These are phyloP conservation scores for Watsonalla cultraria DNA, from an alignment of 2,888 invertebrate species.

Conservation along the genomic window DNA sequence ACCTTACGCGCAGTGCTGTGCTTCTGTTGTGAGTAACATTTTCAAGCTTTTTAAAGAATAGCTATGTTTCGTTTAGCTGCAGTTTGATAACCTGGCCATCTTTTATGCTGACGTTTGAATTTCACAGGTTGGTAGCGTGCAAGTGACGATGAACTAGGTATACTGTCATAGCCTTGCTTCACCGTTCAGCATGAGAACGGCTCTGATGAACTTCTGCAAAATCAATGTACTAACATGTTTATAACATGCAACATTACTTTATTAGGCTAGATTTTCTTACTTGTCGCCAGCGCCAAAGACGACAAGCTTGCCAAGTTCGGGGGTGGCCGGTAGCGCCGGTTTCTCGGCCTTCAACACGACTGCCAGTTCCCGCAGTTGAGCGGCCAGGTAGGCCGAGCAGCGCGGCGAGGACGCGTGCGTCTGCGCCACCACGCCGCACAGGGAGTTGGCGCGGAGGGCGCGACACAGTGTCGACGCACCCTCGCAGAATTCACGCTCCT, in stretches of 20 bases:
- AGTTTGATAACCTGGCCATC: too few species aligned
- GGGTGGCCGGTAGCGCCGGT: slow-evolving; percentile 57
- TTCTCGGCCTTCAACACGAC: slow-evolving; percentile 51
- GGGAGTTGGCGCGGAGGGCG: slow-evolving; percentile 80
- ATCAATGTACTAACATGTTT: background rate
- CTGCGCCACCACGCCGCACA: slow-evolving; percentile 87
- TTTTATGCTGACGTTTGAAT: too few species aligned
- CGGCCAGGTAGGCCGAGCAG: slow-evolving; percentile 88
- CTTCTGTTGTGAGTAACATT: too few species aligned
- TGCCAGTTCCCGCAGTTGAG: slow-evolving; percentile 66
- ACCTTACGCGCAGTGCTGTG: too few species aligned
- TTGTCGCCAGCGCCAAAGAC: slow-evolving; percentile 74
- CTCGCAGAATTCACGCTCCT: slow-evolving; percentile 90
- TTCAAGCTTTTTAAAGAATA: too few species aligned
- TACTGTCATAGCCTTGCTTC: too few species aligned
- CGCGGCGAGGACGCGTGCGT: slow-evolving; percentile 89
- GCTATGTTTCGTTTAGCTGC: too few species aligned
- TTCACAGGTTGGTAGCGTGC: too few species aligned
- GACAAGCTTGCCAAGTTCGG: slow-evolving; percentile 62
- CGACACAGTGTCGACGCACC: slow-evolving; percentile 87
- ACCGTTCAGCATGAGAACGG: too few species aligned
- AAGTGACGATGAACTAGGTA: too few species aligned
- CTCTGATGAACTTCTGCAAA: too few species aligned
- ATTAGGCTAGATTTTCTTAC: slow-evolving; percentile 28
- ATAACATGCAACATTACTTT: background rate